Evolutionary conservation across 2,888 invertebrate species (phyloP).

Genomic region (Mythimna impura): DNA sequence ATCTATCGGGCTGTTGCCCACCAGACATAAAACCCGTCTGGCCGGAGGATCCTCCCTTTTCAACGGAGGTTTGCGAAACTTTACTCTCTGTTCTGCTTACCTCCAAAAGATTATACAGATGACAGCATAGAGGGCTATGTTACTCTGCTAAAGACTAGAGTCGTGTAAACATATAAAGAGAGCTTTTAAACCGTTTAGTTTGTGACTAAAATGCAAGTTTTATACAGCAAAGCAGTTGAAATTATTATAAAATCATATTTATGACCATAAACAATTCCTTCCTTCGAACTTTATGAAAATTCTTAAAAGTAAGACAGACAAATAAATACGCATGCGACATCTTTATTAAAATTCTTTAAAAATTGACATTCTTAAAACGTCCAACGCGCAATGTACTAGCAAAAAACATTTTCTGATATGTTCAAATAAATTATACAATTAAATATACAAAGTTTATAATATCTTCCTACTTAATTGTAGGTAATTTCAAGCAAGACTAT

Average conservation of each 20-base stretch:
- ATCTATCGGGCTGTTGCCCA: no score
- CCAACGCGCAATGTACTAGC: slow-evolving; percentile 28
- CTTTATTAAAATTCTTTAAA: slow-evolving; percentile 10
- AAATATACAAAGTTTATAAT: slow-evolving; percentile 41
- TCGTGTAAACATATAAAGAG: slow-evolving; percentile 9
- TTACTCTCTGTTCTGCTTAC: no score
- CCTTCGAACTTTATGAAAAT: neutral
- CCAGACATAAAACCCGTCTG: no score
- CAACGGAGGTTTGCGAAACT: no score
- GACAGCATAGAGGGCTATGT: no score
- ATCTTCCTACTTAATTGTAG: slow-evolving; percentile 20
- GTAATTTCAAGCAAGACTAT: slow-evolving; percentile 19
- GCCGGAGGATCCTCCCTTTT: no score
- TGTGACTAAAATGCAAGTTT: slow-evolving; percentile 18
- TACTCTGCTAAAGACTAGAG: slow-evolving; percentile 9
- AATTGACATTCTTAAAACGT: slow-evolving; percentile 4
- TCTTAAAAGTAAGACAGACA: neutral
- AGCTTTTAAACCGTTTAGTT: slow-evolving; percentile 12
- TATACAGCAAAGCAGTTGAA: slow-evolving; percentile 20
- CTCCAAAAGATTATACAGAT: no score
- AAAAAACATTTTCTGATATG: slow-evolving; percentile 48
- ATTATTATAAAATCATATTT: slow-evolving; percentile 15
- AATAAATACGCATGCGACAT: neutral
- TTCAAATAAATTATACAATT: slow-evolving; percentile 55
- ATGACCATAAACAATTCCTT: neutral